phyloP scores from a whole-genome alignment of 2,888 invertebrate genomes.

The Notodonta ziczac region DNA sequence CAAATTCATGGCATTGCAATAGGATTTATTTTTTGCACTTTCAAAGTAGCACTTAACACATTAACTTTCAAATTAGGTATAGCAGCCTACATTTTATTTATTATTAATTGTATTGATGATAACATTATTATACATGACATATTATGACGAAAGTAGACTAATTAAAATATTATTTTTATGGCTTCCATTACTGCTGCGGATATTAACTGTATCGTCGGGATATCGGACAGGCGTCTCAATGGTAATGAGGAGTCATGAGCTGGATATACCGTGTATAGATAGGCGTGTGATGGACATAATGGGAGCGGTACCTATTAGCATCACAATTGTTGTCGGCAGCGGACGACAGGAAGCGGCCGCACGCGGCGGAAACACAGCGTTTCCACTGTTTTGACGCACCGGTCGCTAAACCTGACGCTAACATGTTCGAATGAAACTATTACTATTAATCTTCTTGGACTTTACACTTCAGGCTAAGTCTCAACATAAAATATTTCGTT shows the following conservation, averaged over 20 bases:
- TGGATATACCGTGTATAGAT: conserved; percentile 30
- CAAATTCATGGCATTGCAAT: background rate
- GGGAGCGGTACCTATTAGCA: conserved; percentile 58
- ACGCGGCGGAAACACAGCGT: conserved; percentile 41
- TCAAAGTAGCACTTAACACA: background rate
- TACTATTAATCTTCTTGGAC: too few species aligned
- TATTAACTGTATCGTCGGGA: conserved; percentile 6
- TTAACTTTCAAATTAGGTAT: too few species aligned
- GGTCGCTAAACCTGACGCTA: conserved; percentile 17
- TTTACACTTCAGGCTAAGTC: too few species aligned
- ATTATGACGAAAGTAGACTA: background rate
- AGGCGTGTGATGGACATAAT: conserved; percentile 54
- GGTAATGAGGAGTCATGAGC: conserved; percentile 37
- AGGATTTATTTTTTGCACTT: background rate
- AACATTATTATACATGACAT: background rate
- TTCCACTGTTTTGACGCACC: conserved; percentile 35
- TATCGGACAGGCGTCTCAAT: conserved; percentile 30
- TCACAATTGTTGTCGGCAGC: conserved; percentile 47
- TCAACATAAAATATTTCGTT: too few species aligned
- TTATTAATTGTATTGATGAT: background rate
- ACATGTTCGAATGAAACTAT: background rate
- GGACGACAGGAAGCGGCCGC: conserved; percentile 36
- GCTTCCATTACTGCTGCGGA: background rate
- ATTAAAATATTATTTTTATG: background rate
- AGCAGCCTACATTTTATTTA: background rate